These are phyloP conservation scores for Xerus rutilus DNA, from an alignment of 2,797 vertebrate genomes.

Conservation along the genomic window DNA sequence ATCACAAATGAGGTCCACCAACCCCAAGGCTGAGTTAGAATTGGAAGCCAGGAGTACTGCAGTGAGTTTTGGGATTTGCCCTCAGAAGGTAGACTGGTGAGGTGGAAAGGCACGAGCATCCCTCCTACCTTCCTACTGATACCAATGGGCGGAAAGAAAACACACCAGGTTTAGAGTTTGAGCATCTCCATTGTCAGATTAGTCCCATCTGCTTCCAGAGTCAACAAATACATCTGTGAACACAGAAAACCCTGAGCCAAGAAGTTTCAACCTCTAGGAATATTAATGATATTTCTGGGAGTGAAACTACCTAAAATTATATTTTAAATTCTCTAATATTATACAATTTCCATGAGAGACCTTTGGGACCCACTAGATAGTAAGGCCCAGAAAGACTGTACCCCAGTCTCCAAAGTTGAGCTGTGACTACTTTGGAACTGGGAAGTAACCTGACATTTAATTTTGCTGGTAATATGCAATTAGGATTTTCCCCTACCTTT, in stretches of 20 bases:
- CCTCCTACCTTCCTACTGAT: neutral
- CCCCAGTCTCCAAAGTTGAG: conserved; percentile 10
- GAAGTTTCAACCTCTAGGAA: conserved; percentile 56
- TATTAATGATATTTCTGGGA: conserved; percentile 43
- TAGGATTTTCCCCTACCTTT: conserved; percentile 20
- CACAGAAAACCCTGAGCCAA: neutral
- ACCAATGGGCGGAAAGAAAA: neutral
- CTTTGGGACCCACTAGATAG: neutral
- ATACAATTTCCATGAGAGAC: neutral
- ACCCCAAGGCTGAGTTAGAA: neutral
- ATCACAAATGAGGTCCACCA: neutral
- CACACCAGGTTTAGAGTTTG: neutral
- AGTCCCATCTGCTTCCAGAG: conserved; percentile 51
- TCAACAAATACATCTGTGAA: conserved; percentile 59
- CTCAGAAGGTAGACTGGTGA: neutral
- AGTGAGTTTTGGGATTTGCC: neutral
- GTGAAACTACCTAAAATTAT: conserved; percentile 59
- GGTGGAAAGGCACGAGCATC: too few relatives aligned
- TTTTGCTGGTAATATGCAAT: conserved; percentile 27
- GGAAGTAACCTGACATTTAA: conserved; percentile 21
- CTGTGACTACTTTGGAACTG: neutral
- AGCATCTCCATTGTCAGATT: neutral
- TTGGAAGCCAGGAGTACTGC: neutral
- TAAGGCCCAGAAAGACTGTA: conserved; percentile 1
- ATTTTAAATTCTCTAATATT: conserved; percentile 46